Evolutionary conservation across 2,888 invertebrate genomes (phyloP).

Genomic region (Aquatica leii): DNA sequence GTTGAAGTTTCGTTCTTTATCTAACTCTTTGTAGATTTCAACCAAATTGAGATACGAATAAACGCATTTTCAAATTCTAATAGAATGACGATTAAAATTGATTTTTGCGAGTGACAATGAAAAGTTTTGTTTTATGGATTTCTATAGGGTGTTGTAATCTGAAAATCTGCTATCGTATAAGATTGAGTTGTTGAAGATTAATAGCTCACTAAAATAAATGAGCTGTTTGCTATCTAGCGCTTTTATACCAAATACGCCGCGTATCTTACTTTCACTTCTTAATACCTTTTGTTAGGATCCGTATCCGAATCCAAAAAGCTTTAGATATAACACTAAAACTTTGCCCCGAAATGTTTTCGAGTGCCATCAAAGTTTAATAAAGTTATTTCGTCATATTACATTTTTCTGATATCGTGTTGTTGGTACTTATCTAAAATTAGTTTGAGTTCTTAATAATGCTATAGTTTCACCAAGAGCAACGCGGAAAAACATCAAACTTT

Average conservation of each 20-base stretch:
- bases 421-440: too few relatives aligned
- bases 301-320: slow-evolving; percentile 16
- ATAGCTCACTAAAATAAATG: slow-evolving; percentile 27
- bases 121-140: slow-evolving; percentile 22
- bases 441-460: too few relatives aligned
- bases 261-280: slow-evolving; percentile 24
- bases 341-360: slow-evolving; percentile 1
- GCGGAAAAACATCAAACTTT: too few relatives aligned
- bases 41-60: slow-evolving; percentile 8
- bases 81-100: slow-evolving; percentile 2
- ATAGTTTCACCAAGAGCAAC: too few relatives aligned
- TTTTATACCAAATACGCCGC: slow-evolving; percentile 11
- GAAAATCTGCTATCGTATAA: slow-evolving; percentile 11
- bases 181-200: slow-evolving; percentile 20
- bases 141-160: slow-evolving; percentile 17
- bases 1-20: slow-evolving; percentile 12
- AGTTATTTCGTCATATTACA: slow-evolving; percentile 4
- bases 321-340: slow-evolving; percentile 9
- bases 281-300: slow-evolving; percentile 18
- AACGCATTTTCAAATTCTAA: background rate
- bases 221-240: slow-evolving; percentile 23
- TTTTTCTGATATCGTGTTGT: slow-evolving; percentile 4
- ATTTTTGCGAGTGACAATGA: slow-evolving; percentile 14
- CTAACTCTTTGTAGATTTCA: slow-evolving; percentile 15
- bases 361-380: slow-evolving; percentile 7